Conservation (phyloP, 2,797 vertebrate genomes). For the Huso huso region DNA sequence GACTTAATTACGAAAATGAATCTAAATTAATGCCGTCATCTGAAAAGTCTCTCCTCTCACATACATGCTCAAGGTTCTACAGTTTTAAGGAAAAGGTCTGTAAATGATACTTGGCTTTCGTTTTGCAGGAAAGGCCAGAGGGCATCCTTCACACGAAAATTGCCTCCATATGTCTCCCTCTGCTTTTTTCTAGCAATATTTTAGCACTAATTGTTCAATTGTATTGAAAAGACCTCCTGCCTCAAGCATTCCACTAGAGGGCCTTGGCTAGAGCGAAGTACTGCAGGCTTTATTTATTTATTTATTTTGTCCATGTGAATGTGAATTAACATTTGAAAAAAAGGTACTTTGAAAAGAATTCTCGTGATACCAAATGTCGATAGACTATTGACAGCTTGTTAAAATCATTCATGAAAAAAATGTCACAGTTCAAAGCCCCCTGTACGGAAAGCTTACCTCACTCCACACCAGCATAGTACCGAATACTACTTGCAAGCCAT, state of each 20-base stretch:
- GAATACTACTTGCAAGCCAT: constrained; percentile 96
- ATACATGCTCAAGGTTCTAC: constrained; percentile 31
- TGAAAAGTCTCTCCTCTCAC: constrained; percentile 29
- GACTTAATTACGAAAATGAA: constrained; percentile 40
- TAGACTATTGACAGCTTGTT: constrained; percentile 31
- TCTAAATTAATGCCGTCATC: constrained; percentile 39
- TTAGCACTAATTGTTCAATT: constrained; percentile 69
- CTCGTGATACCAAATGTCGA: constrained; percentile 32
- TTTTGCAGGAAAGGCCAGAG: constrained; percentile 72
- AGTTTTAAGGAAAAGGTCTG: constrained; percentile 47
- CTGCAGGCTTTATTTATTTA: constrained; percentile 33
- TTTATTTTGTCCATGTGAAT: constrained; percentile 37
- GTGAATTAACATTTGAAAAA: constrained; percentile 20
- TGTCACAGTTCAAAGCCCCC: constrained; percentile 26
- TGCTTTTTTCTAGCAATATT: constrained; percentile 51
- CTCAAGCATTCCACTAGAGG: constrained; percentile 51
- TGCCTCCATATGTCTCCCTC: constrained; percentile 72
- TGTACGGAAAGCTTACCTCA: constrained; percentile 69
- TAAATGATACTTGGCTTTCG: constrained; percentile 56
- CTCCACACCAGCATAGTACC: constrained; percentile 99
- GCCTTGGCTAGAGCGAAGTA: constrained; percentile 37
- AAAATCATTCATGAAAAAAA: constrained; percentile 35
- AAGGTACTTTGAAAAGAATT: constrained; percentile 32
- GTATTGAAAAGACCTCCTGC: constrained; percentile 47
- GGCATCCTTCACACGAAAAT: constrained; percentile 75